A percentile compares a stretch with the other conserved stretches of the same genome.
These are phyloP conservation scores for Zaprionus gabonicus DNA, from an alignment of 1,140 invertebrate genomes.

Conservation along the genomic window DNA sequence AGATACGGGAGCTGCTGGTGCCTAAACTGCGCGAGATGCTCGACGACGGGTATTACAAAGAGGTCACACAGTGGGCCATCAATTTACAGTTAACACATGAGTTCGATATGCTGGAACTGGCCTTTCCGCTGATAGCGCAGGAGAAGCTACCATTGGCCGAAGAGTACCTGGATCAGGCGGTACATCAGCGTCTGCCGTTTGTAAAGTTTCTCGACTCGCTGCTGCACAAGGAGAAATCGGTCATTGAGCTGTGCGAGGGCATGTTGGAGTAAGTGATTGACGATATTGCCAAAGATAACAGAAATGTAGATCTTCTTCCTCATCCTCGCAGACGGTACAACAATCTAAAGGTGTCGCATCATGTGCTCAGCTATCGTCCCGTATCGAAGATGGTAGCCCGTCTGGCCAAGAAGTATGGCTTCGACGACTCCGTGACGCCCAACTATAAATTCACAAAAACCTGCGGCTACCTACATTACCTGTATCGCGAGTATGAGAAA, in stretches of 20 bases:
- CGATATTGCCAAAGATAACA: neutral
- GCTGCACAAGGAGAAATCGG: slow-evolving; percentile 84
- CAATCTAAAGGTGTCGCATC: slow-evolving; percentile 75
- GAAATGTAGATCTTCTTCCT: too few relatives aligned
- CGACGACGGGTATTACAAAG: slow-evolving; percentile 86
- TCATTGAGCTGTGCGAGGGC: slow-evolving; percentile 81
- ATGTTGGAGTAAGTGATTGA: slow-evolving; percentile 83
- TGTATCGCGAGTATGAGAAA: slow-evolving; percentile 87
- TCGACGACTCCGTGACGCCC: slow-evolving; percentile 86
- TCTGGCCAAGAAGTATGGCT: slow-evolving; percentile 87
- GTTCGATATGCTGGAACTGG: slow-evolving; percentile 87
- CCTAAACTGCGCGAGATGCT: slow-evolving; percentile 86
- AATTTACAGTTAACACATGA: slow-evolving; percentile 71
- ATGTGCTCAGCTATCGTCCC: slow-evolving; percentile 85
- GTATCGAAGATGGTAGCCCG: slow-evolving; percentile 87
- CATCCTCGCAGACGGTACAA: slow-evolving; percentile 50
- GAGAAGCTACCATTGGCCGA: slow-evolving; percentile 88
- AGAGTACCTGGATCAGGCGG: slow-evolving; percentile 86
- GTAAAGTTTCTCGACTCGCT: slow-evolving; percentile 88
- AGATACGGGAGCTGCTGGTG: slow-evolving; percentile 86
- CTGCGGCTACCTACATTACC: slow-evolving; percentile 87
- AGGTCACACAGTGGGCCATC: slow-evolving; percentile 82
- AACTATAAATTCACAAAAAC: slow-evolving; percentile 87
- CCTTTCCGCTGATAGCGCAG: slow-evolving; percentile 90
- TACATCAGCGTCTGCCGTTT: slow-evolving; percentile 86